phyloP scores from a whole-genome alignment of 2,888 invertebrate genomes.

The Ernsta delagoae region DNA sequence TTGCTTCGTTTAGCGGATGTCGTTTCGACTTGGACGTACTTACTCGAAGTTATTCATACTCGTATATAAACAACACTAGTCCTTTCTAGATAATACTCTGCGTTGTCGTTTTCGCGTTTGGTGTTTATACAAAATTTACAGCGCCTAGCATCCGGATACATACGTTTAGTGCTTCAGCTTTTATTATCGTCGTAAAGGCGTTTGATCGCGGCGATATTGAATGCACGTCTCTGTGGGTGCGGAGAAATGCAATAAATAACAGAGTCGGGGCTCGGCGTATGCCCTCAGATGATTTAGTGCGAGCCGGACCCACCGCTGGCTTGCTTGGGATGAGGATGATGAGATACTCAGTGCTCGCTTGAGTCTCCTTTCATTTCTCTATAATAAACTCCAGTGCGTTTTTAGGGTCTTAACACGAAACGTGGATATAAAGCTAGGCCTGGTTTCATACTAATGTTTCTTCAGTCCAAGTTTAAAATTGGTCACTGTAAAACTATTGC shows the following conservation, averaged over 20 bases:
- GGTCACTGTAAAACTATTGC: too few relatives aligned
- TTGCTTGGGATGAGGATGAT: constrained; percentile 40
- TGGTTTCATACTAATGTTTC: too few relatives aligned
- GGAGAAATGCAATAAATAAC: constrained; percentile 67
- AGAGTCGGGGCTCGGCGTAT: constrained; percentile 51
- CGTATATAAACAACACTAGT: not conserved
- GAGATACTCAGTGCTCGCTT: too few relatives aligned
- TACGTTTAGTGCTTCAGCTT: constrained; percentile 45
- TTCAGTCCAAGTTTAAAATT: too few relatives aligned
- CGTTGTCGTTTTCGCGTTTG: not conserved
- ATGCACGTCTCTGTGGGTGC: constrained; percentile 57
- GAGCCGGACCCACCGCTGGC: constrained; percentile 49
- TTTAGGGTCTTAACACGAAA: too few relatives aligned
- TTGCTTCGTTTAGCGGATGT: constrained; percentile 9
- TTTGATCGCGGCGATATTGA: constrained; percentile 62
- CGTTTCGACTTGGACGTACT: not conserved
- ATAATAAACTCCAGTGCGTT: too few relatives aligned
- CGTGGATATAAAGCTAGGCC: too few relatives aligned
- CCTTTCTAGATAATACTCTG: constrained; percentile 9
- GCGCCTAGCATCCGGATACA: constrained; percentile 21
- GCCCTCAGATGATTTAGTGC: constrained; percentile 61
- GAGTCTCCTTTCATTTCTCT: too few relatives aligned
- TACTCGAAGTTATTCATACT: not conserved
- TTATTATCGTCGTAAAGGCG: constrained; percentile 63
- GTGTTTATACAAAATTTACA: constrained; percentile 21